Evolutionary conservation across 2,888 invertebrate genomes (phyloP), one percentile per base, ranked within the genome.

Genomic region (Latheticus oryzae): DNA sequence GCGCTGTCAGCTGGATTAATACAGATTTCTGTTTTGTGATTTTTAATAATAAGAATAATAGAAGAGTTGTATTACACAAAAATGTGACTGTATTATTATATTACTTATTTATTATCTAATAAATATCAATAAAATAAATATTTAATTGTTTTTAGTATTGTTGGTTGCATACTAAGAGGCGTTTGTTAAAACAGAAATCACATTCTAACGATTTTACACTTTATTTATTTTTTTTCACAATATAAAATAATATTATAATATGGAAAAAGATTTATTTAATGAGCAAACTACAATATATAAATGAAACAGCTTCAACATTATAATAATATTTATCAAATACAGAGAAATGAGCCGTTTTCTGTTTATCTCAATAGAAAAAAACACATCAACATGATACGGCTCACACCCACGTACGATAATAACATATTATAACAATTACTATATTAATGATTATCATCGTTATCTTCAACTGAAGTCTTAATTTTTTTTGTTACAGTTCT

Each of bases 401-500:
- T 52, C 52, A 52, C 17, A 16, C 52, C 42, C 38, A 47, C 28
- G 47, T 55, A 47, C 48, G 24, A 15, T 61, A n/a, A 68, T 71
- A 71, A 75, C 71, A 40, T 53, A 58, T 52, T 42, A 71, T 72
- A 75, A 76, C 74, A 73, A 71, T 73, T 69, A 66, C 69, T 73
- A 71, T 72, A 57, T 70, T 75, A 76, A 71, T 77, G 77, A 77
- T 76, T 77, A 77, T 76, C 76, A 73, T 76, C 73, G 73, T 73
- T 76, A 73, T 74, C 73, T n/a, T 72, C 73, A 71, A 64, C 53
- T 64, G 50, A 45, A 61, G 57, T 63, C 60, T 57, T 60, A 23
- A 60, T 23, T 13, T 30, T 17, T 26, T 30, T 42, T 45, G 28
- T 47, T 73, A 78, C 62, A 78, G 67, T 69, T 78, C 79, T 65